Percentiles rank a stretch among this genome's conserved stretches.
Conservation (phyloP, 2,113 vertebrate species). For the Aramus guarauna region DNA sequence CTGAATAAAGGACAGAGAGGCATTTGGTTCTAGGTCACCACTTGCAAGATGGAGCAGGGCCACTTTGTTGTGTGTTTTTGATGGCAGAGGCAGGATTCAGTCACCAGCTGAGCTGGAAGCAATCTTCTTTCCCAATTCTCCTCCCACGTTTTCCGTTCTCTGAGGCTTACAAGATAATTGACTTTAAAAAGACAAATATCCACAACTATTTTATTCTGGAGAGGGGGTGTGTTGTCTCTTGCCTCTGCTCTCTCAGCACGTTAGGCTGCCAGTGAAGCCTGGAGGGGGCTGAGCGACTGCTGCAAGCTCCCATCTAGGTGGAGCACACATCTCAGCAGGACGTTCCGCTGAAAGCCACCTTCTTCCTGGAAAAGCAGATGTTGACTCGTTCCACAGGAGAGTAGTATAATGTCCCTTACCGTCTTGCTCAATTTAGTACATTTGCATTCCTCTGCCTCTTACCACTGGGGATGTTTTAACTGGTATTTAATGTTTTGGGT, state of each 20-base stretch:
- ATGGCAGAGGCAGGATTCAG: not conserved
- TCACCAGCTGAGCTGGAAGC: not conserved
- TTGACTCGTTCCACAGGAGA: not conserved
- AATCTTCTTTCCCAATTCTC: not conserved
- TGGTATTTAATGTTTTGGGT: not conserved
- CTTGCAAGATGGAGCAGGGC: not conserved
- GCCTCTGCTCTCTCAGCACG: not conserved
- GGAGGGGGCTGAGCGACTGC: not conserved
- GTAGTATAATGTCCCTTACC: not conserved
- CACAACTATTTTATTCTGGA: not conserved
- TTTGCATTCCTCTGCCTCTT: slow-evolving; percentile 20
- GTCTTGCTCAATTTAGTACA: not conserved
- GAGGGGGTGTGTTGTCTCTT: not conserved
- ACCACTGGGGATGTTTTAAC: not conserved
- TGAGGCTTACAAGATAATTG: not conserved
- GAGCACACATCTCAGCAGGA: not conserved
- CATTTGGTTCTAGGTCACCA: not conserved
- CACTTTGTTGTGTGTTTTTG: not conserved
- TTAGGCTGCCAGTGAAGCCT: not conserved
- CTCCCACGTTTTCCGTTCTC: not conserved
- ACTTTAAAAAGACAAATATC: not conserved
- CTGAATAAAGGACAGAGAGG: not conserved
- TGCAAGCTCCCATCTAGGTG: not conserved
- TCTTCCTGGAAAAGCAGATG: not conserved
- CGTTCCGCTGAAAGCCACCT: not conserved